These are phyloP conservation scores for Exephanes ischioxanthus DNA, from an alignment of 2,888 invertebrate genomes.

Conservation along the genomic window DNA sequence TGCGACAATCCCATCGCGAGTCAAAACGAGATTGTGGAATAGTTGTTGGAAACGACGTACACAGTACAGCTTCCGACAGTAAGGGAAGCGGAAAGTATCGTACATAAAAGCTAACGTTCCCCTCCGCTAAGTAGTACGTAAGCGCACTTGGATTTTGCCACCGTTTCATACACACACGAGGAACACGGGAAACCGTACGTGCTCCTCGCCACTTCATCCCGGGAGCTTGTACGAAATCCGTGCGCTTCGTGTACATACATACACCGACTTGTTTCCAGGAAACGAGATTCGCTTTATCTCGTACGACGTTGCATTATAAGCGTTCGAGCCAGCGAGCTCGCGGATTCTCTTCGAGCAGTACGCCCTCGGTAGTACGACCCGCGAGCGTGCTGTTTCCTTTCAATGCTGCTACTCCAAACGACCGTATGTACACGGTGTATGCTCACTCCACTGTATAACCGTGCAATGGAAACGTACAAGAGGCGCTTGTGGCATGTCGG, in stretches of 20 bases:
- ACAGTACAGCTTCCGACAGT: constrained; percentile 1
- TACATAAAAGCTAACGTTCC: constrained; percentile 48
- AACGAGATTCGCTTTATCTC: constrained; percentile 66
- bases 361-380: constrained; percentile 7
- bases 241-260: constrained; percentile 11
- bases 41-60: constrained; percentile 27
- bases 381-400: constrained; percentile 26
- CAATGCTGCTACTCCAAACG: constrained; percentile 37
- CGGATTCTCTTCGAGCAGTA: not conserved
- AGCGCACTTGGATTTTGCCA: constrained; percentile 47
- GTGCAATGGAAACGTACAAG: constrained; percentile 1
- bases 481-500: constrained; percentile 1
- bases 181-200: constrained; percentile 44
- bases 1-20: constrained; percentile 42
- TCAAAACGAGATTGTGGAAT: constrained; percentile 46
- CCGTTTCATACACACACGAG: constrained; percentile 36
- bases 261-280: constrained; percentile 49
- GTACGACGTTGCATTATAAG: constrained; percentile 42
- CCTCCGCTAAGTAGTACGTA: constrained; percentile 43
- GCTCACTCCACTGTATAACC: not conserved
- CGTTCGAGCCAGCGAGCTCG: constrained; percentile 3
- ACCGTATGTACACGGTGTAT: not conserved
- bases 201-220: constrained; percentile 46
- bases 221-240: constrained; percentile 6
- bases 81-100: constrained; percentile 7